Conservation (phyloP, 2,888 invertebrate species). For the Acrobasis consociella region DNA sequence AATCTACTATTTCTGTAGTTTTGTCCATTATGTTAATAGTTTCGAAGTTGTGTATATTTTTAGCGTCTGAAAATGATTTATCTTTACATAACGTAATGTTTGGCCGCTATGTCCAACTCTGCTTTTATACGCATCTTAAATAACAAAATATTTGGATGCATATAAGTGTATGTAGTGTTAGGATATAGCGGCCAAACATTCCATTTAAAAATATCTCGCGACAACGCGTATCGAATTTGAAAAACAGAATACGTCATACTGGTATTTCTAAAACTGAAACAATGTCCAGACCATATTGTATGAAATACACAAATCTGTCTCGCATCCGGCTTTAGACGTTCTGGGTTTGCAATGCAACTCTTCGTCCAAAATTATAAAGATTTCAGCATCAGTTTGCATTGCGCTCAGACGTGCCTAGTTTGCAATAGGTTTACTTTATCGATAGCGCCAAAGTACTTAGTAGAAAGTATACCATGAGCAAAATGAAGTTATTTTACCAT, state of each 20-base stretch:
- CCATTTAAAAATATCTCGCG: background rate
- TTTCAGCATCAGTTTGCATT: no score
- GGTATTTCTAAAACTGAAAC: slow-evolving; percentile 4
- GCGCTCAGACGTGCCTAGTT: no score
- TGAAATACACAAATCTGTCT: background rate
- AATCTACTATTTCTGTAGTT: no score
- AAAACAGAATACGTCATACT: background rate
- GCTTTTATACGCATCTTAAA: background rate
- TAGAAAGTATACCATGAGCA: background rate
- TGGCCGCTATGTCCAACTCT: background rate
- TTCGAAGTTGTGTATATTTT: no score
- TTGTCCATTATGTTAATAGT: no score
- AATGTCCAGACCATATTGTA: background rate
- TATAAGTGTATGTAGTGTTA: background rate
- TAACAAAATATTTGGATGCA: background rate
- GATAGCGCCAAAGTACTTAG: no score
- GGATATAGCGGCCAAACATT: background rate
- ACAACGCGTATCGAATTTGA: slow-evolving; percentile 6
- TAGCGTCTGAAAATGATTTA: no score
- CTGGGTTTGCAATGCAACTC: no score
- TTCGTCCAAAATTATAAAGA: no score
- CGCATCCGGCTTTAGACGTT: background rate
- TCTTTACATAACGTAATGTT: background rate
- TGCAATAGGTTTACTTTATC: no score
- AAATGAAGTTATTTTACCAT: background rate